Conservation (phyloP, 2,797 vertebrate genomes). For the Syngnathus acus region DNA sequence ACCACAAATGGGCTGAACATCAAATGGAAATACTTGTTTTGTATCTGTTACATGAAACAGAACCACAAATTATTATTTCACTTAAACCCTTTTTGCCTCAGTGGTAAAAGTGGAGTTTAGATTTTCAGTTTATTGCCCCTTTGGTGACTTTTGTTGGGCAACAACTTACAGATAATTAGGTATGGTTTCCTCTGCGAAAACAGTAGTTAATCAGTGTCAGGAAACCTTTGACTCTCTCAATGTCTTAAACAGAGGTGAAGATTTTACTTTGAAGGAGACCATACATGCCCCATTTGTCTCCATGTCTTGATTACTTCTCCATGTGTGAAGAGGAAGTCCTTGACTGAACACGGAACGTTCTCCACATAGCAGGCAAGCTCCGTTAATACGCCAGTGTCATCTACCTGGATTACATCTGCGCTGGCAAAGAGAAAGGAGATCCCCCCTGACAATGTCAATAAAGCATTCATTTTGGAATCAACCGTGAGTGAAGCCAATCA, state of each 20-base stretch:
- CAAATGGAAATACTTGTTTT: not conserved
- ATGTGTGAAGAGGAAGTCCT: slow-evolving; percentile 58
- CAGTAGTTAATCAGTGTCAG: slow-evolving; percentile 61
- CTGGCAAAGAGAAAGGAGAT: slow-evolving; percentile 12
- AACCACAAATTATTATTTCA: slow-evolving; percentile 1
- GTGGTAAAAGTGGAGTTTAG: slow-evolving; percentile 41
- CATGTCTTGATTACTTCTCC: slow-evolving; percentile 63
- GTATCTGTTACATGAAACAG: not conserved
- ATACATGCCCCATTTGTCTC: slow-evolving; percentile 51
- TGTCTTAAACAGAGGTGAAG: slow-evolving; percentile 66
- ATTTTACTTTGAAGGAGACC: slow-evolving; percentile 53
- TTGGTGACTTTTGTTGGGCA: slow-evolving; percentile 40
- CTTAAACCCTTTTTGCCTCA: slow-evolving; percentile 17
- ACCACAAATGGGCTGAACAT: not conserved
- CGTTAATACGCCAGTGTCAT: slow-evolving; percentile 28
- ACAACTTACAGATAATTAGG: slow-evolving; percentile 56
- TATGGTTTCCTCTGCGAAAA: slow-evolving; percentile 61
- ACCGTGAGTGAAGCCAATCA: slow-evolving; percentile 9
- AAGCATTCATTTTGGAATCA: slow-evolving; percentile 29
- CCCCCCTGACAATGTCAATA: slow-evolving; percentile 25
- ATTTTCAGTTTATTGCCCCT: slow-evolving; percentile 41
- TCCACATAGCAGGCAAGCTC: slow-evolving; percentile 28
- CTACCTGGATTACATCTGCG: slow-evolving; percentile 19
- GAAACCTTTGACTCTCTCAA: slow-evolving; percentile 50
- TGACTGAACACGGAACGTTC: slow-evolving; percentile 38